Base-by-base conservation (phyloP, 2,113 vertebrate species). In the Sphyrna mokarran region DNA sequence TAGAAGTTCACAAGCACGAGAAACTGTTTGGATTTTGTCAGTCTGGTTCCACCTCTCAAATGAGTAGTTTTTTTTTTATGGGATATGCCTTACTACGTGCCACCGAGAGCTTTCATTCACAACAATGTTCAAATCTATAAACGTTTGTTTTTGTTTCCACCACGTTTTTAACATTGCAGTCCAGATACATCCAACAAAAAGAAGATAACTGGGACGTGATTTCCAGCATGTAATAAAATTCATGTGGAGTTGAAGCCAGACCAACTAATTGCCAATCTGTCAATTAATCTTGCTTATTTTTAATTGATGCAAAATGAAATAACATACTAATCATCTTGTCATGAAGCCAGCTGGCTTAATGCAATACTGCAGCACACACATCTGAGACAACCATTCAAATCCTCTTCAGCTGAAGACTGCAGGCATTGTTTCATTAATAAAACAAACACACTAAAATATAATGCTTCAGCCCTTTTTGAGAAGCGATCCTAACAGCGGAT, bases 1-100 rank as follows among this genome's bases (percentile, higher is more conserved):
- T 97, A 97, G 97, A 97, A 97, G 98, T 98, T 99, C 98, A 98
- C 98, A 99, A 98, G 98, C 97, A 20, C 96, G 96, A 94, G 95
- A 97, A 69, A 91, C 95, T 97, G 97, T 96, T 97, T 97, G 97
- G 98, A 97, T 97, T 96, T 96, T 97, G 97, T 97, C 97, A 97
- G 96, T 96, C 97, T 96, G 95, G 97, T 96, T 96, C 66, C 95
- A 89, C 80, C 8, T 58, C 87, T 90, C 43, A 93, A 93, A 93
- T 33, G 68, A 95, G 94, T 54, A 29, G 68, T 68, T 95, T 72
- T 29, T 29, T 72, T 26, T 95, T 95, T 33, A 95, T 72, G 94
- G 40, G 66, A 95, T 22, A 69, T 76, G 94, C 94, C 20, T 94
- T 68, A 40, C 91, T 94, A 94, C 66, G 63, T 94, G 91, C 91